Evolutionary conservation across 35 echinoderm and acorn worm genomes (phyloP).

Genomic region (Lytechinus pictus): DNA sequence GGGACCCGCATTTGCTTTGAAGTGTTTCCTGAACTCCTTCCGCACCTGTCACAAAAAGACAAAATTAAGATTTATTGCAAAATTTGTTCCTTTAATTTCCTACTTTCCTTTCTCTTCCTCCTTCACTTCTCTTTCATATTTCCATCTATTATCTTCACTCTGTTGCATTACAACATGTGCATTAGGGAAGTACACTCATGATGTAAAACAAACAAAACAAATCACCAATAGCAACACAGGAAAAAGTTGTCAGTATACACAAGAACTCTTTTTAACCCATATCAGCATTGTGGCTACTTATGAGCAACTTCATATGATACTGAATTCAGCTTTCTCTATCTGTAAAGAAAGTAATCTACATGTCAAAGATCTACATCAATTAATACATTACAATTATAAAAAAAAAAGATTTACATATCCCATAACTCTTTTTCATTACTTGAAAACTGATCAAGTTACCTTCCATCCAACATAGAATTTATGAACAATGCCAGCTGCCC

Average conservation of each 20-base stretch:
- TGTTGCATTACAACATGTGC: background rate
- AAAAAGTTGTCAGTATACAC: no score
- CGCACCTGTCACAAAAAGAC: conserved; percentile 68
- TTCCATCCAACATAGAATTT: conserved; percentile 93
- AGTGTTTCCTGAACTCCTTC: conserved; percentile 86
- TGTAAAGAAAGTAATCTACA: no score
- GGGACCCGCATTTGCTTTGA: conserved; percentile 87
- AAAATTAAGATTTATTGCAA: background rate
- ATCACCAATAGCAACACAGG: no score
- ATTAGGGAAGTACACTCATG: no score
- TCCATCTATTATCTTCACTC: background rate
- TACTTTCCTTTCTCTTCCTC: background rate
- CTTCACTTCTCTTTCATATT: background rate
- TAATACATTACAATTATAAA: background rate
- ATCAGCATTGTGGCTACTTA: no score
- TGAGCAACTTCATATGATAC: no score
- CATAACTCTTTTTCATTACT: background rate
- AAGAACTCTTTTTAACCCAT: no score
- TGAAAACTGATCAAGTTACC: conserved; percentile 58
- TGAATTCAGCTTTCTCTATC: no score
- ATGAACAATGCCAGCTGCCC: conserved; percentile 89
- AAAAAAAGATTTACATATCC: background rate
- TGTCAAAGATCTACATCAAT: no score
- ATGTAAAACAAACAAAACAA: no score
- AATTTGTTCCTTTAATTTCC: background rate